A percentile compares a stretch with the other conserved stretches of the same genome.
Conservation (phyloP, 2,113 vertebrate genomes). For the Steatornis caripensis region DNA sequence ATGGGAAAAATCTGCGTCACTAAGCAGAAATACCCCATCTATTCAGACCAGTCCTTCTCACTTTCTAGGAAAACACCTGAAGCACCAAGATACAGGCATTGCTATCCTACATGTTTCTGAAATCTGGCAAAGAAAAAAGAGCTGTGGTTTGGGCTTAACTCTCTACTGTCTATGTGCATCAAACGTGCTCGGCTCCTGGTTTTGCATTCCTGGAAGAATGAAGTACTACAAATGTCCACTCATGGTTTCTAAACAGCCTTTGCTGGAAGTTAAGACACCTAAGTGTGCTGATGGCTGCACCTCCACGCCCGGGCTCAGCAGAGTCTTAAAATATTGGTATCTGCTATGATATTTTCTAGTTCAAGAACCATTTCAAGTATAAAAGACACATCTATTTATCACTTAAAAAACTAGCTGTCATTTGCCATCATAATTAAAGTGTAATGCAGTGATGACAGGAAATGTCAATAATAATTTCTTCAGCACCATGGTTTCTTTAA, state of each 20-base stretch:
- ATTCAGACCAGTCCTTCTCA: background rate
- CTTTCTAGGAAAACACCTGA: background rate
- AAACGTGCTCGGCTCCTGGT: background rate
- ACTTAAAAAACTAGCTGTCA: background rate
- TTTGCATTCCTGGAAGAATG: background rate
- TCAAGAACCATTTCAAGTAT: background rate
- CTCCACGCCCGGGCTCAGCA: background rate
- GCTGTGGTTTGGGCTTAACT: background rate
- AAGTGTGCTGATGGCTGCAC: accelerated
- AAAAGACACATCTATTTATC: background rate
- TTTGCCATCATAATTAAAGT: background rate
- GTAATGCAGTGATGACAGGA: background rate
- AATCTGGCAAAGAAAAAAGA: background rate
- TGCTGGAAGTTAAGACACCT: background rate
- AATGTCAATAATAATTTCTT: background rate
- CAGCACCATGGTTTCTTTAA: background rate
- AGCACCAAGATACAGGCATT: background rate
- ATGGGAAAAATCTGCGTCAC: background rate
- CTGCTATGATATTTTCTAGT: background rate
- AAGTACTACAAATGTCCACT: background rate
- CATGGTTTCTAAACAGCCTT: background rate
- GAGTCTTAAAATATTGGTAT: too few species aligned
- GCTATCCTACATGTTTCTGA: background rate
- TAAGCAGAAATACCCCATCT: background rate
- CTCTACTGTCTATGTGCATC: too few species aligned